Evolutionary conservation across 2,888 invertebrate genomes (phyloP), one percentile per base, ranked within the genome.

Genomic region (Oasisia sp.): DNA sequence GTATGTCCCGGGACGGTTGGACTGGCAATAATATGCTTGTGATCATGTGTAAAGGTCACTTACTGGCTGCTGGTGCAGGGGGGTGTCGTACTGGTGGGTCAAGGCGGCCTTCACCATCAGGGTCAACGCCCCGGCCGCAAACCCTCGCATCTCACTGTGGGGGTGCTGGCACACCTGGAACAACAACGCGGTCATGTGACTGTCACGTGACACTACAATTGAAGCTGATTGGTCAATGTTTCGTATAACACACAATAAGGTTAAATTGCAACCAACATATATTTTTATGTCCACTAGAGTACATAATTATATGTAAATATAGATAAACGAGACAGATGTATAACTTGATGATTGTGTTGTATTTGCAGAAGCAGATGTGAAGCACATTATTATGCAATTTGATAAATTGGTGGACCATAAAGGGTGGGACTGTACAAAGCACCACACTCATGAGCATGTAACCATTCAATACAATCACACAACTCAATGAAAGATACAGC

Each of bases 121-220:
- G 0, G 99, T 99, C 92, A 99, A 98, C 0, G 99, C 99, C 96
- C 99, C 99, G 0, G 99, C 99, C 0, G 99, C 99, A 99, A 99
- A 99, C 96, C 99, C 99, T 89, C 99, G 97, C 98, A 99, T 95
- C 3, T 95, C 95, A 3, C 94, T 93, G 92, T 97, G 99, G 0
- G 99, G 98, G 97, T 99, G 99, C 96, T 98, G 98, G 95, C 99
- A 99, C 93, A 99, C 99, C 96, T 96, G 94, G 3, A 93, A 93
- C 19, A 74, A 44, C 90, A 58, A 92, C 44, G 92, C 45, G 89
- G 11, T 45, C 32, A 44, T 91, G 32, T 45, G 45, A 91, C 58
- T 91, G 56, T 58, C 32, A 32, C 14, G 32, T 58, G 27, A 27
- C 32, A 50, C 11, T 19, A 50, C 19, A 27, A 91, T n/a, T 14